A percentile compares a stretch with the other conserved stretches of the same genome.
These are phyloP conservation scores for Theristicus caerulescens DNA, from an alignment of 2,113 vertebrate genomes.

Conservation along the genomic window DNA sequence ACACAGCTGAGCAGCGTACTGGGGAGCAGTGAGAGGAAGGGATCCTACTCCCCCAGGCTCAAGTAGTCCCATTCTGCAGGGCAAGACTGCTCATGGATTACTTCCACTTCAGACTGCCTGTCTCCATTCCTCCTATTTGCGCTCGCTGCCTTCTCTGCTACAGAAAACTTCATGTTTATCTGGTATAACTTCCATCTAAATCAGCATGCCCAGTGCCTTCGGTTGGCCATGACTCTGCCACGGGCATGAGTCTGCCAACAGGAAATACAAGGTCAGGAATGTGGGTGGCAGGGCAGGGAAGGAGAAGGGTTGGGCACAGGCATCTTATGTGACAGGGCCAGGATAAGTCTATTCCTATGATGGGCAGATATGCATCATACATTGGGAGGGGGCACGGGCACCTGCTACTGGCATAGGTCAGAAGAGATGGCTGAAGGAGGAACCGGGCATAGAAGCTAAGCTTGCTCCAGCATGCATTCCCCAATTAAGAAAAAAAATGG, in stretches of 20 bases:
- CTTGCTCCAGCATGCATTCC: neutral
- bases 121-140: neutral
- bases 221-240: neutral
- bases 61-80: neutral
- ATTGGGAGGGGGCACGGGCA: neutral
- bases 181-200: neutral
- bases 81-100: neutral
- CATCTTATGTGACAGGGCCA: neutral
- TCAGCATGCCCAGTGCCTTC: neutral
- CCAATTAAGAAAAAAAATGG: neutral
- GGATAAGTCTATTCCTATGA: fast-evolving
- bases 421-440: neutral
- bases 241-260: neutral
- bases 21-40: neutral
- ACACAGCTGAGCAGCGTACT: neutral
- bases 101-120: neutral
- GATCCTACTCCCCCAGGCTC: neutral
- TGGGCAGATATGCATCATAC: neutral
- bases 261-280: neutral
- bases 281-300: neutral
- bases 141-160: neutral
- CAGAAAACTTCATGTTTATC: neutral
- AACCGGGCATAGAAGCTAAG: neutral
- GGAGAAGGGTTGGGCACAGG: neutral
- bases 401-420: neutral